Percentiles rank a stretch among this genome's conserved stretches.
Evolutionary conservation across 2,797 vertebrate species (phyloP).

Genomic region (Craterocephalus amniculus): DNA sequence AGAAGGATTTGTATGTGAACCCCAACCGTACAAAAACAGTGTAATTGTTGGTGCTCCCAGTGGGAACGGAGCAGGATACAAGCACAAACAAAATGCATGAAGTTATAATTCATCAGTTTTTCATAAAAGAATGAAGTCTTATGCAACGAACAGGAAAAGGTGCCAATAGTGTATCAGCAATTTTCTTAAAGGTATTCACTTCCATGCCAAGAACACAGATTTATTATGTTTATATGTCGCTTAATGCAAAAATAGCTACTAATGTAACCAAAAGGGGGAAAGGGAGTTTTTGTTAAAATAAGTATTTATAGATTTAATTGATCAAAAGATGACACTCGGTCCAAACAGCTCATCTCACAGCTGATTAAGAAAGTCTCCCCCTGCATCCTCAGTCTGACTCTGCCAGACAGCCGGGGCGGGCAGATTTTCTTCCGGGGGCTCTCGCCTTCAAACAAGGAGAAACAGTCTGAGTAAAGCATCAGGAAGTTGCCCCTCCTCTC

Average conservation of each 20-base stretch:
- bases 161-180: background rate
- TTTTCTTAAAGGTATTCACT: slow-evolving; percentile 3
- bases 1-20: slow-evolving; percentile 4
- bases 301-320: slow-evolving; percentile 20
- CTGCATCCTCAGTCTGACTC: slow-evolving; percentile 37
- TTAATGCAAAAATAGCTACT: background rate
- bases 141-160: background rate
- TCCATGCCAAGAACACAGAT: slow-evolving; percentile 4
- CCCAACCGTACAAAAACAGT: background rate
- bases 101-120: background rate
- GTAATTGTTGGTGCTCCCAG: background rate
- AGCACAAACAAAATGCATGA: background rate
- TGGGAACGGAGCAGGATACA: background rate
- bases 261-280: background rate
- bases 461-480: slow-evolving; percentile 36
- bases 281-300: background rate
- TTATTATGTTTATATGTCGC: background rate
- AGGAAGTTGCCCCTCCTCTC: slow-evolving; percentile 62
- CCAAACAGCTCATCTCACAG: slow-evolving; percentile 30
- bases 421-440: slow-evolving; percentile 55
- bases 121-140: background rate
- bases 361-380: slow-evolving; percentile 60
- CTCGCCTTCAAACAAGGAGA: slow-evolving; percentile 61
- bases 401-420: slow-evolving; percentile 47
- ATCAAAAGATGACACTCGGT: slow-evolving; percentile 9